Evolutionary conservation across 2,113 vertebrate species (phyloP), one percentile per base, ranked within the genome.

Genomic region (Mixornis gularis): DNA sequence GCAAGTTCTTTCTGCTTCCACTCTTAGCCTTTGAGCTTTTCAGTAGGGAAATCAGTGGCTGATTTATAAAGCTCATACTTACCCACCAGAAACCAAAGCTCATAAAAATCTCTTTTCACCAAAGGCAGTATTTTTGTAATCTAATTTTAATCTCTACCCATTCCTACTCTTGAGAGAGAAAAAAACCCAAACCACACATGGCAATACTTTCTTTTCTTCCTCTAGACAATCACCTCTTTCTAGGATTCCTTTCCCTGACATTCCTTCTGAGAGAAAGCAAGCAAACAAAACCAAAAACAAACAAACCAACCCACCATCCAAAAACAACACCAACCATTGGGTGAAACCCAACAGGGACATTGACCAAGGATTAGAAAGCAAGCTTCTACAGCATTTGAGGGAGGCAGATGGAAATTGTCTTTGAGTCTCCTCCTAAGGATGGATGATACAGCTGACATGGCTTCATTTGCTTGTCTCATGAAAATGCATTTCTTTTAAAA

Each of bases 41-140:
- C 86, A 87, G 73, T 24, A 88, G 72, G 74, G 64, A 95, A 95
- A 94, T 91, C 34, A 79, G 56, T 72, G 90, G 78, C 40, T 85
- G 83, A 94, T 95, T 95, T 80, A 94, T 88, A 93, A 94, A 95
- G 59, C 70, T 89, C 44, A 81, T 81, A 83, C 60, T 90, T 82
- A 68, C 36, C 21, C 82, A 69, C 71, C 64, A 78, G 49, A 87
- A 87, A 64, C 41, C 55, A 78, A 93, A 79, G 52, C 78, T 92
- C 59, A 85, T 44, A 92, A 92, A 94, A 78, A 87, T 46, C 41
- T 89, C 70, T 72, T 71, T 87, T 83, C 62, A 87, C 79, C 1
- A 11, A 94, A 86, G 64, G 71, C 62, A 93, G 44, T 86, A 87
- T 56, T 79, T 92, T 78, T 79, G 29, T 24, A 95, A 93, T 78